Percentiles rank a stretch among this genome's conserved stretches.
phyloP scores from a whole-genome alignment of 2,888 invertebrate genomes.

The Argynnis bischoffii region DNA sequence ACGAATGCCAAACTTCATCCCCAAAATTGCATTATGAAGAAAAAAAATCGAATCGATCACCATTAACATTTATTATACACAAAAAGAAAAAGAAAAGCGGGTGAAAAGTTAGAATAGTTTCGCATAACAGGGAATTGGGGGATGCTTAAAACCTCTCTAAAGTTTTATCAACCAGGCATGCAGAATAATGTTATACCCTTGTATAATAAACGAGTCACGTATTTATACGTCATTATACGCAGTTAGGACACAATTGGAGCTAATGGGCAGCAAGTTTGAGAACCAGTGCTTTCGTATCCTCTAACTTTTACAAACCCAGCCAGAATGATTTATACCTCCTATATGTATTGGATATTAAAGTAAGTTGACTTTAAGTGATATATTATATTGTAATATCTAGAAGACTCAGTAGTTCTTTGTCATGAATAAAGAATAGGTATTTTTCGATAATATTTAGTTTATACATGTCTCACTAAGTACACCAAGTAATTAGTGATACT shows the following conservation, averaged over 20 bases:
- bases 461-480: no score
- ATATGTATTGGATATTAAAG: conserved; percentile 3
- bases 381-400: not conserved
- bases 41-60: no score
- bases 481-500: no score
- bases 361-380: conserved; percentile 1
- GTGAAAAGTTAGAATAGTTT: no score
- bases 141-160: no score
- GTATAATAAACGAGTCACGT: conserved; percentile 19
- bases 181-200: not conserved
- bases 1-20: no score
- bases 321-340: conserved; percentile 9
- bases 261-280: conserved; percentile 35
- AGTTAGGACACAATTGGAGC: conserved; percentile 35
- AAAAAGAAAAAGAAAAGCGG: no score
- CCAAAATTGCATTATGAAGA: no score
- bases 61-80: no score
- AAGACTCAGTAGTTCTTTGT: not conserved
- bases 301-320: conserved; percentile 5
- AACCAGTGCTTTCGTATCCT: conserved; percentile 19
- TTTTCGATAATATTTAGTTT: no score
- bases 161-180: not conserved
- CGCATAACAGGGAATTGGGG: no score
- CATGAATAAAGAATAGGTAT: no score
- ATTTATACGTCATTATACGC: conserved; percentile 20